Evolutionary conservation across 2,113 vertebrate genomes (phyloP).

Genomic region (Nansenia antarctica): DNA sequence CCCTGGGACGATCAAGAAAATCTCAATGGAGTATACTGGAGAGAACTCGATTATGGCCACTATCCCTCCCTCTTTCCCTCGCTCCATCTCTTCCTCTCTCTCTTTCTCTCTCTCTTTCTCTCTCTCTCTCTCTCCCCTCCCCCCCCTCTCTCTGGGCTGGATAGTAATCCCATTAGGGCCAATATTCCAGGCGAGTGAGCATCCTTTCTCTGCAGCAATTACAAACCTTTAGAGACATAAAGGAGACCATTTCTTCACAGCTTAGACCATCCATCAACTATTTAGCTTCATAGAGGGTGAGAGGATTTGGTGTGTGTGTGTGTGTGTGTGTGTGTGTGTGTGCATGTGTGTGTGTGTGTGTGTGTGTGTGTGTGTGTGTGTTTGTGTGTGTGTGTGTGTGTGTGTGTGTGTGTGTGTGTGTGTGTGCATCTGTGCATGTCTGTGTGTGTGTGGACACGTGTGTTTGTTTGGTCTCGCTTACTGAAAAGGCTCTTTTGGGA

Average conservation of each 20-base stretch:
- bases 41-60: conserved; percentile 35
- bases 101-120: conserved; percentile 45
- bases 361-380: not conserved
- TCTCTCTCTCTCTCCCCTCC: conserved; percentile 55
- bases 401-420: conserved; percentile 49
- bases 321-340: not conserved
- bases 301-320: conserved; percentile 38
- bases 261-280: conserved; percentile 85
- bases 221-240: conserved; percentile 87
- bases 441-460: not conserved
- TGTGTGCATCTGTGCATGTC: not conserved
- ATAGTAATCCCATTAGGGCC: conserved; percentile 92
- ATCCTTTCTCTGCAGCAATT: conserved; percentile 93
- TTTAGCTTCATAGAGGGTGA: conserved; percentile 81
- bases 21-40: conserved; percentile 51
- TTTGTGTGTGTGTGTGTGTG: not conserved
- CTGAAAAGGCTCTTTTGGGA: conserved; percentile 59
- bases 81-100: conserved; percentile 27
- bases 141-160: conserved; percentile 79
- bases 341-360: not conserved
- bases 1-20: conserved; percentile 25
- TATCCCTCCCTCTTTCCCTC: conserved; percentile 19
- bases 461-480: conserved; percentile 57
- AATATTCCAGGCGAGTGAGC: conserved; percentile 89
- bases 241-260: conserved; percentile 86